Base-by-base conservation (phyloP, 2,797 vertebrate species). In the Coracias cyanogaster region DNA sequence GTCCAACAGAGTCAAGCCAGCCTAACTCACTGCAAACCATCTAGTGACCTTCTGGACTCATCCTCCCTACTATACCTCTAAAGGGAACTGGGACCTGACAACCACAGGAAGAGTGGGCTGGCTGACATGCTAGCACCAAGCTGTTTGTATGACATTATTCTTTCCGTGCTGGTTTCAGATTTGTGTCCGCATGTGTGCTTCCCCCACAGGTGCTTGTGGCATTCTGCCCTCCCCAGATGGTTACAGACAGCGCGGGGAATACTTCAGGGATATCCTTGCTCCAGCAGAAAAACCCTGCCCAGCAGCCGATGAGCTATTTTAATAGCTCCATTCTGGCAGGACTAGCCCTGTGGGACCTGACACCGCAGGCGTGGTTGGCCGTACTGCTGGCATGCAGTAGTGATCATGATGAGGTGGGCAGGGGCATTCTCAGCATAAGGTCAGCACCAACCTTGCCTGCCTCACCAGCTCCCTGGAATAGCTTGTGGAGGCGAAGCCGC, bases 231-330 rank as follows among this genome's bases (percentile, higher is more conserved):
- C 37, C 62, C 18, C 51, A 22, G 31, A 24, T 61, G 39, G 45
- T 26, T 33, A 10, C 35, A 67, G 39, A 1, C 49, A 57, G 87
- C 77, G 55, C 25, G 21, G 5, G 76, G 35, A 73, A 78, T 60
- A 48, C 65, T 87, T 18, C 19, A 39, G 86, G 90, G 77, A 57
- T 64, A 25, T 31, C 69, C 82, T 80, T 0, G 0, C 52, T 60
- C 24, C n/a, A 72, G 55, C 67, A 90, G 91, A 83, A 79, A 80
- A 87, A 77, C 78, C 67, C 87, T 90, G 85, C 82, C 92, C 0
- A 1, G 90, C 74, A 88, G 80, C 55, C 2, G 4, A 73, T 0
- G 2, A 0, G 15, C 82, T 94, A 78, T 90, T 94, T 93, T 61
- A 20, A 92, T 72, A 86, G 70, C 92, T 94, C 65, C 1, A 2